Conservation (phyloP, 2,797 vertebrate genomes). For the Aldrovandia affinis region DNA sequence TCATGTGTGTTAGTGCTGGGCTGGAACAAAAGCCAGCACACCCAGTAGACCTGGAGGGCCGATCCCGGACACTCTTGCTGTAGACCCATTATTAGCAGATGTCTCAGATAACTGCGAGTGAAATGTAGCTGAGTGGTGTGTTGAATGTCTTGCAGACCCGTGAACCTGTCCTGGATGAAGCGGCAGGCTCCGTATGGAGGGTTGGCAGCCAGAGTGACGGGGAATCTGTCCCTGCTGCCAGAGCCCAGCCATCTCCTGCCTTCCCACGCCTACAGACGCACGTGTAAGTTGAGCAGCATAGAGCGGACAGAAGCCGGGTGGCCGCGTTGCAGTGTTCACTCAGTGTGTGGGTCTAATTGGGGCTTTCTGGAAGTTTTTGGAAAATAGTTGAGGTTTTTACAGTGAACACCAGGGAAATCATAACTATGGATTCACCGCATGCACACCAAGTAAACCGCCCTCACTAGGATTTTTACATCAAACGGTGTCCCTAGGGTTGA, state of each 20-base stretch:
- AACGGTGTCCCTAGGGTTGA: background rate
- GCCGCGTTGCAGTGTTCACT: background rate
- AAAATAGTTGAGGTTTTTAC: background rate
- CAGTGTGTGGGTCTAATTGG: background rate
- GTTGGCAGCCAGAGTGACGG: slow-evolving; percentile 48
- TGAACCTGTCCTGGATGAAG: slow-evolving; percentile 70
- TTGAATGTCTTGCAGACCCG: slow-evolving; percentile 54
- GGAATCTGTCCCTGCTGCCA: slow-evolving; percentile 50
- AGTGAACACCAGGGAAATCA: background rate
- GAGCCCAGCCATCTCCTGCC: slow-evolving; percentile 55
- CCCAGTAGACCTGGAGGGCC: no score
- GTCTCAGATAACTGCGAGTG: no score
- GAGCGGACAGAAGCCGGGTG: no score
- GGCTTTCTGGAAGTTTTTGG: background rate
- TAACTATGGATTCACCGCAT: background rate
- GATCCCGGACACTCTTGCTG: no score
- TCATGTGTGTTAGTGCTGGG: no score
- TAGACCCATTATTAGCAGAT: no score
- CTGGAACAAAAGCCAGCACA: no score
- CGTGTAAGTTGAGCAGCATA: slow-evolving; percentile 62
- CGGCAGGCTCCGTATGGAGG: slow-evolving; percentile 59
- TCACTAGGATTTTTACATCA: background rate
- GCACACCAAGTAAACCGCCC: background rate
- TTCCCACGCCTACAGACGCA: slow-evolving; percentile 61
- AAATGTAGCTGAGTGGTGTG: no score